Conservation (phyloP, 2,888 invertebrate species). For the Phania funesta region DNA sequence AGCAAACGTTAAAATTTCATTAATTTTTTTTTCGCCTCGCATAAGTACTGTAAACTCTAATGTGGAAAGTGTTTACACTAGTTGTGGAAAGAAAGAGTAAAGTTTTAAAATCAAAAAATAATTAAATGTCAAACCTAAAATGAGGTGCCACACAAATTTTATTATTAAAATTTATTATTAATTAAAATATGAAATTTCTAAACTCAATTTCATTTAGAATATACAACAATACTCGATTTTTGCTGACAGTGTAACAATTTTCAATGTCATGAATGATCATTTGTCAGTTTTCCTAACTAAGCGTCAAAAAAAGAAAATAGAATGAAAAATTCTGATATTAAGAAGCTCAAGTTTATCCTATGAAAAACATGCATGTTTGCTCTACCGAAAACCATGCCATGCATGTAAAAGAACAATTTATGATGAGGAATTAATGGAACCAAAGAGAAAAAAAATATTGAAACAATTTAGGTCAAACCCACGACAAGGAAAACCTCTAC, state of each 20-base stretch:
- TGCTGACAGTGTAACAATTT: not conserved
- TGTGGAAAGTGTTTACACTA: slow-evolving; percentile 11
- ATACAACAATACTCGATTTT: not conserved
- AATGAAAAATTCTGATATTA: slow-evolving; percentile 56
- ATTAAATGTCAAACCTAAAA: not conserved
- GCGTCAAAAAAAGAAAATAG: not conserved
- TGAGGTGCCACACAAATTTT: not conserved
- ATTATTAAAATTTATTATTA: not conserved
- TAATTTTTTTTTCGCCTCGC: slow-evolving; percentile 58
- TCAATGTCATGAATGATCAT: slow-evolving; percentile 53
- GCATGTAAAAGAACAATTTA: not conserved
- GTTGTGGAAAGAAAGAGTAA: not conserved
- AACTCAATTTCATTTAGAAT: no score
- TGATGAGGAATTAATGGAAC: slow-evolving; percentile 29
- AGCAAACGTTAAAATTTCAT: slow-evolving; percentile 60
- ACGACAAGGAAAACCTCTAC: no score
- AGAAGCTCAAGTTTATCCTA: slow-evolving; percentile 58
- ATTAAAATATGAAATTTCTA: no score
- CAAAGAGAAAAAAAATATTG: not conserved
- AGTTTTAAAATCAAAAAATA: not conserved
- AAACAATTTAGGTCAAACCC: no score
- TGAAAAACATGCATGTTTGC: slow-evolving; percentile 36
- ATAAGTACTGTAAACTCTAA: slow-evolving; percentile 20
- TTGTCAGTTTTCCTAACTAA: slow-evolving; percentile 45
- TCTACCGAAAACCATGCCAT: slow-evolving; percentile 18